These are phyloP conservation scores for Octopus sinensis DNA, from an alignment of 1,140 invertebrate species.

Conservation along the genomic window DNA sequence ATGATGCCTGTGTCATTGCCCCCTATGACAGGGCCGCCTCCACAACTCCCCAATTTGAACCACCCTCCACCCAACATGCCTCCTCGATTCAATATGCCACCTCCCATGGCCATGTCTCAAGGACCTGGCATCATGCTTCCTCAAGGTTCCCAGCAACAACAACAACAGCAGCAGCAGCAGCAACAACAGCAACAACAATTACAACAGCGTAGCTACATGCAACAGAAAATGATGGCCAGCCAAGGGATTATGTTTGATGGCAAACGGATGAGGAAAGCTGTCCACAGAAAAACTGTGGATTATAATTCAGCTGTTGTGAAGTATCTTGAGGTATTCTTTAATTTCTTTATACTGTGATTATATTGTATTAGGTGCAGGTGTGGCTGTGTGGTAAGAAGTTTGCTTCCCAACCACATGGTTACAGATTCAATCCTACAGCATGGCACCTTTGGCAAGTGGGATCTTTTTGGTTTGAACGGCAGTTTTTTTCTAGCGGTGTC, in stretches of 20 bases:
- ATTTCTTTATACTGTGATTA: too few species aligned
- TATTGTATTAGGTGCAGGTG: too few species aligned
- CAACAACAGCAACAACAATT: background rate
- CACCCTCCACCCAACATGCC: conserved; percentile 8
- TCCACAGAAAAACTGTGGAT: conserved; percentile 96
- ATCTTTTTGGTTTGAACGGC: too few species aligned
- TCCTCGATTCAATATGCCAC: conserved; percentile 1
- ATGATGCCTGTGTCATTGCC: background rate
- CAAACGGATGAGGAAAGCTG: conserved; percentile 89
- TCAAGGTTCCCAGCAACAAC: background rate
- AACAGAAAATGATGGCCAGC: conserved; percentile 18
- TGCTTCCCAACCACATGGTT: too few species aligned
- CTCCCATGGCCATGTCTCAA: background rate
- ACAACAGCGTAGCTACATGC: background rate
- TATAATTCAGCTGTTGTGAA: conserved; percentile 95
- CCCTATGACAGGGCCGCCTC: background rate
- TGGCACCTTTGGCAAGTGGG: too few species aligned
- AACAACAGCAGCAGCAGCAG: background rate
- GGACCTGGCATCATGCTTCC: background rate
- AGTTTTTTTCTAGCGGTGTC: too few species aligned
- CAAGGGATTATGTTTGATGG: conserved; percentile 60
- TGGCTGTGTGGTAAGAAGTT: too few species aligned
- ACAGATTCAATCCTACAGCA: too few species aligned
- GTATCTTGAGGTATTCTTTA: conserved; percentile 71
- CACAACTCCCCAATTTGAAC: background rate